A percentile compares a stretch with the other conserved stretches of the same genome.
phyloP scores from a whole-genome alignment of 2,888 invertebrate species.

The Tachina grossa region DNA sequence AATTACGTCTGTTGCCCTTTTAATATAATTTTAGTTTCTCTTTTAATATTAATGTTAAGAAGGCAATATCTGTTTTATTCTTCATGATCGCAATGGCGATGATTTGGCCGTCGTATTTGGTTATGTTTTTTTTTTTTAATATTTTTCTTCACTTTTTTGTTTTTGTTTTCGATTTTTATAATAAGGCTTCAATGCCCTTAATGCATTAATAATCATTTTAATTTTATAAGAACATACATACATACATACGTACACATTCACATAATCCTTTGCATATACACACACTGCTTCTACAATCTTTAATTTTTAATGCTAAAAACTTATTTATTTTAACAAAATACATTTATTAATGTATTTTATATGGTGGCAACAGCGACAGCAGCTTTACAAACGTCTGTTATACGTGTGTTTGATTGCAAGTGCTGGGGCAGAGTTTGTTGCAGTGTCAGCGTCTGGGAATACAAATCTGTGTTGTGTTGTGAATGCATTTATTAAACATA shows the following conservation, averaged over 20 bases:
- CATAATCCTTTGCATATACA: not conserved
- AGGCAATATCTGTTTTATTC: conserved; percentile 34
- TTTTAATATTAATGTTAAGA: conserved; percentile 37
- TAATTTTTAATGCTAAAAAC: conserved; percentile 55
- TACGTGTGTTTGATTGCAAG: not conserved
- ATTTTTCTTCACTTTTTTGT: not conserved
- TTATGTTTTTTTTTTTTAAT: not conserved
- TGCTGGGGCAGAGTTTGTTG: not conserved
- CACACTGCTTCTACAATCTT: conserved; percentile 3
- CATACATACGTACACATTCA: not conserved
- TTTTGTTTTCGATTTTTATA: conserved; percentile 52
- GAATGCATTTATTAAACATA: conserved; percentile 72
- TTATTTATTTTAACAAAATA: conserved; percentile 70
- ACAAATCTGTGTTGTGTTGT: conserved; percentile 56
- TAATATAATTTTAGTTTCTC: conserved; percentile 4
- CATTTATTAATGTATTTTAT: conserved; percentile 67
- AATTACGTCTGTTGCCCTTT: conserved; percentile 41
- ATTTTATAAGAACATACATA: conserved; percentile 18
- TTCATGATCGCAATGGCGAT: conserved; percentile 35
- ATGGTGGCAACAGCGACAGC: conserved; percentile 50
- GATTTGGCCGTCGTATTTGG: conserved; percentile 5
- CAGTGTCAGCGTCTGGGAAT: conserved; percentile 50
- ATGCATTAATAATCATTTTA: conserved; percentile 70
- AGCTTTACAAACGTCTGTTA: conserved; percentile 16
- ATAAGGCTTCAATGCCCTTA: conserved; percentile 70